Evolutionary conservation across 2,888 invertebrate genomes (phyloP).

Genomic region (Drepanosiphum platanoidis): DNA sequence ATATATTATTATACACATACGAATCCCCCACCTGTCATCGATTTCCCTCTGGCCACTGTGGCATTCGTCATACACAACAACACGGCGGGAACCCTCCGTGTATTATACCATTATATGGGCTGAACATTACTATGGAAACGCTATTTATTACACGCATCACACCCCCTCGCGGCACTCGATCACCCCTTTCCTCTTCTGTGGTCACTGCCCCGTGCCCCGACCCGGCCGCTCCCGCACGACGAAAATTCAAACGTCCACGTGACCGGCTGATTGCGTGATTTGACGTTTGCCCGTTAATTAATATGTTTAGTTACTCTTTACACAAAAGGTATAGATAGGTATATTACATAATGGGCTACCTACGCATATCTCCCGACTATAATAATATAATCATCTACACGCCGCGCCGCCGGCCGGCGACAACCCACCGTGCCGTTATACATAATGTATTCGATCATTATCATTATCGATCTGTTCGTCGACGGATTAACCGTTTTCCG

Average conservation of each 20-base stretch:
- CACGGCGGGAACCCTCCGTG: not conserved
- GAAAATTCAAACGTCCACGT: not conserved
- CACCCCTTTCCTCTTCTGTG: no score
- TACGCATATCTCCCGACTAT: no score
- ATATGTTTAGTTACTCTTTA: not conserved
- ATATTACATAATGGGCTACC: no score
- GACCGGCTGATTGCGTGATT: slow-evolving; percentile 16
- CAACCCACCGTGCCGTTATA: not conserved
- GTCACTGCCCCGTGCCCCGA: no score
- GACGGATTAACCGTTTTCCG: not conserved
- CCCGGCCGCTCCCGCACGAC: not conserved
- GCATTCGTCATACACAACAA: not conserved
- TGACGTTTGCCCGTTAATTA: not conserved
- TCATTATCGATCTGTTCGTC: not conserved
- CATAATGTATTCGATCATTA: not conserved
- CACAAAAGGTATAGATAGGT: no score
- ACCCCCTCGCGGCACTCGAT: not conserved
- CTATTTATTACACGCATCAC: slow-evolving; percentile 13
- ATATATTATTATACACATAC: no score
- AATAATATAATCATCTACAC: no score
- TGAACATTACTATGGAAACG: slow-evolving; percentile 29
- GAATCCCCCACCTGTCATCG: not conserved
- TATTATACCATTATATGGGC: not conserved
- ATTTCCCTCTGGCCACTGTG: not conserved
- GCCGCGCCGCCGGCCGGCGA: no score